Conservation (phyloP, 92 coral and sea anemone genomes). For the Phymanthus crucifer region DNA sequence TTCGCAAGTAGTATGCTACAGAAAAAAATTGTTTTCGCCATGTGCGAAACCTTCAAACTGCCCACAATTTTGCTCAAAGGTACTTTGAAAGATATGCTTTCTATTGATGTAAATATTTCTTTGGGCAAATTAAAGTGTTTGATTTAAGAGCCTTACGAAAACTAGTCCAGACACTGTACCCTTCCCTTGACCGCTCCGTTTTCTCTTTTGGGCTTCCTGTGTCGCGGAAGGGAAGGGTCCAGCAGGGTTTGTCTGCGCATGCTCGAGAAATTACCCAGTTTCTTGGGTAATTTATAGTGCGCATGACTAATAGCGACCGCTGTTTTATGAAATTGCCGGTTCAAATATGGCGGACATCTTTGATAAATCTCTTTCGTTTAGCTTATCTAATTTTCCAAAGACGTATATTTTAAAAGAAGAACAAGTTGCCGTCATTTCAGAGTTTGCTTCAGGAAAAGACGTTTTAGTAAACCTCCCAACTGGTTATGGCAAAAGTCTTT, state of each 20-base stretch:
- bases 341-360: neutral
- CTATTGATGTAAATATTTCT: no score
- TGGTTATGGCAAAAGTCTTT: neutral
- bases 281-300: slow-evolving; percentile 3
- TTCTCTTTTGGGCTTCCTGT: slow-evolving; percentile 12
- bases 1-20: no score
- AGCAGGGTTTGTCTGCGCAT: slow-evolving; percentile 12
- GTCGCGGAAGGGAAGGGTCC: slow-evolving; percentile 1
- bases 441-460: neutral
- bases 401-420: neutral
- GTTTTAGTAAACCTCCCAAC: neutral
- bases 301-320: neutral
- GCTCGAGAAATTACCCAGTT: neutral
- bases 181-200: no score
- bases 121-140: no score
- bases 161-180: no score
- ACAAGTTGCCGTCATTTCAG: neutral
- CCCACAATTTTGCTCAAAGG: no score
- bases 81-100: no score
- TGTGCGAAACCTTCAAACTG: no score
- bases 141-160: no score
- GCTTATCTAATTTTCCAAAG: neutral
- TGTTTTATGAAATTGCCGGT: neutral
- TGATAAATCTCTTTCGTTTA: neutral
- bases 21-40: no score